A percentile compares a stretch with the other conserved stretches of the same genome.
Conservation (phyloP, 2,797 vertebrate genomes). For the Poeciliopsis infans region DNA sequence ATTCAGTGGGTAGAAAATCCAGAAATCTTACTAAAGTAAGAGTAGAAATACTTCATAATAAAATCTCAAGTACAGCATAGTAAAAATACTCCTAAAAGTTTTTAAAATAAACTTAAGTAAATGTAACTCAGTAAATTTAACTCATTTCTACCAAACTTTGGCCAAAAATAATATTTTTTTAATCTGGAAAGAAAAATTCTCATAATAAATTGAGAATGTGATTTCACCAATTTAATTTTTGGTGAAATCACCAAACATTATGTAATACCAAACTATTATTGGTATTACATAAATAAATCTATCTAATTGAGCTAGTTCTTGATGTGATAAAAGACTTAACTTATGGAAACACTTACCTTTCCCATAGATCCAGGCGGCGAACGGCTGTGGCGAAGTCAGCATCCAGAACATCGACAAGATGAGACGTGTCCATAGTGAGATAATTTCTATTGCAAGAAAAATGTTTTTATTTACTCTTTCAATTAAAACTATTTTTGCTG, state of each 20-base stretch:
- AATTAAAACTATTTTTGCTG: neutral
- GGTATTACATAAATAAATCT: neutral
- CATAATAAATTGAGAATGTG: neutral
- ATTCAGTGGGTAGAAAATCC: too few species aligned
- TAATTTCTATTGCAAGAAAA: neutral
- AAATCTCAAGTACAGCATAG: too few species aligned
- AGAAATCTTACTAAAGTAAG: too few species aligned
- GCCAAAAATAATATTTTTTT: neutral
- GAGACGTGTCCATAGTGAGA: neutral
- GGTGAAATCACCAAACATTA: neutral
- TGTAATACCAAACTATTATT: neutral
- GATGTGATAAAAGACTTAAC: neutral
- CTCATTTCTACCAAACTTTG: too few species aligned
- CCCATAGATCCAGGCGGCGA: neutral
- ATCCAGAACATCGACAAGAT: neutral
- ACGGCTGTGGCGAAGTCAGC: neutral
- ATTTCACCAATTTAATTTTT: neutral
- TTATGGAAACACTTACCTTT: neutral
- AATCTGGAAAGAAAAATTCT: neutral
- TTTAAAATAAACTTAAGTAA: too few species aligned
- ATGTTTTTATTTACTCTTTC: neutral
- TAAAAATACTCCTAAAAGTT: too few species aligned
- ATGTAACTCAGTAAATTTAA: too few species aligned
- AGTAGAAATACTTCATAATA: too few species aligned
- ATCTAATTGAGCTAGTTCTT: neutral